Evolutionary conservation across 2,113 vertebrate species (phyloP), one percentile per base, ranked within the genome.

Genomic region (Mellivora capensis): DNA sequence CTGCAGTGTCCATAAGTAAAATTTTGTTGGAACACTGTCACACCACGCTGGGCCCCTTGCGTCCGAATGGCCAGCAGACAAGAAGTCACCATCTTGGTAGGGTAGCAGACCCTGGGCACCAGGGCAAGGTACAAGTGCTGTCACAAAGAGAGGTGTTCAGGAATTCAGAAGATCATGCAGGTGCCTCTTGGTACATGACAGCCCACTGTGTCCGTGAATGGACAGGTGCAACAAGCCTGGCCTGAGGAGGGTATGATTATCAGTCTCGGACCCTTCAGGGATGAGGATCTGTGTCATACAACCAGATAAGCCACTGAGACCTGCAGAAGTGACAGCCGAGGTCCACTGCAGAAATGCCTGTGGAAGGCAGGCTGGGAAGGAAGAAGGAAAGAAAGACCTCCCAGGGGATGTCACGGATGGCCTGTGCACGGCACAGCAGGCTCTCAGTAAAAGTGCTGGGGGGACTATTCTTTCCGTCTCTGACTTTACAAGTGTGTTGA

Each of bases 261-360:
- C 59, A n/a, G 57, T 23, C 57, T n/a, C 67, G 49, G 76, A 31
- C 12, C 2, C 52, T 49, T 39, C 23, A 21, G 17, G 37, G 84
- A n/a, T 37, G 9, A 74, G 77, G 47, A 12, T 20, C 31, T 86
- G 82, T 80, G 74, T 82, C 77, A 72, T 72, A 52, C 42, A 39
- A 34, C 20, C 44, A 37, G 87, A 20, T 12, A 29, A 92, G 76
- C 44, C 54, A 42, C 89, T 34, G 77, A 54, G 72, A 34, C 17
- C 52, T 57, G 49, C 57, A 71, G 37, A 82, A 91, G 72, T n/a
- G 79, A 49, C 1, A 59, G 95, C 34, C 29, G 76, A 91, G 34
- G 86, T 44, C 67, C 39, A 37, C 42, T 23, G 20, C 62, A 6
- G 34, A 71, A 54, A 44, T 1, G 64, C n/a, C 31, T 76, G 82